These are phyloP conservation scores for Coturnix japonica DNA, from an alignment of 2,113 vertebrate species.

Conservation along the genomic window DNA sequence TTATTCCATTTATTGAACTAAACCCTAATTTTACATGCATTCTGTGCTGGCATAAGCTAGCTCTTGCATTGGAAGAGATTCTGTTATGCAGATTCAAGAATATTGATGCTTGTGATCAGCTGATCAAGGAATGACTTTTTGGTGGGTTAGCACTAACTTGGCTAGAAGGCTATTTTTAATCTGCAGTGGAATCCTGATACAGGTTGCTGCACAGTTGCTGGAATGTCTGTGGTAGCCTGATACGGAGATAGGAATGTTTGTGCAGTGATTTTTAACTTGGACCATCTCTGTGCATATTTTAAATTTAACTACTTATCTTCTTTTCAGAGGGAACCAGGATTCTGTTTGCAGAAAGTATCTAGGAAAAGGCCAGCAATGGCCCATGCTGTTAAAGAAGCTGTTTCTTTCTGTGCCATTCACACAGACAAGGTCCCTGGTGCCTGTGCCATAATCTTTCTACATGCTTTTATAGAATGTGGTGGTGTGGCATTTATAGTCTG, in stretches of 20 bases:
- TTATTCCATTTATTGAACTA: not conserved
- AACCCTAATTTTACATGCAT: not conserved
- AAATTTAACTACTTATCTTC: not conserved
- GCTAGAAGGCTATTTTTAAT: constrained; percentile 30
- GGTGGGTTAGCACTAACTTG: not conserved
- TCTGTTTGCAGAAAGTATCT: not conserved
- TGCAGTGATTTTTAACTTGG: not conserved
- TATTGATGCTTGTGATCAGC: not conserved
- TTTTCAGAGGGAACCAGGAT: not conserved
- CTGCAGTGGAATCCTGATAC: not conserved
- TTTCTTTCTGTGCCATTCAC: not conserved
- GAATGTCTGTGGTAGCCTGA: not conserved
- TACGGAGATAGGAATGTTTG: not conserved
- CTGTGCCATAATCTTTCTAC: not conserved
- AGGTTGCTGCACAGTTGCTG: constrained; percentile 29
- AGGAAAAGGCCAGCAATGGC: not conserved
- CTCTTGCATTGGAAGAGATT: not conserved
- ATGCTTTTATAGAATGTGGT: not conserved
- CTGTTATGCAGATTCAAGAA: not conserved
- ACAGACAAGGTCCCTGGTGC: not conserved
- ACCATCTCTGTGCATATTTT: not conserved
- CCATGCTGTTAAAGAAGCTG: not conserved
- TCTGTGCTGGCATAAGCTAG: not conserved
- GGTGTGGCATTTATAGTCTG: not conserved
- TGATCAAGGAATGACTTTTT: constrained; percentile 24